A percentile compares a stretch with the other conserved stretches of the same genome.
These are phyloP conservation scores for Syrrhaptes paradoxus DNA, from an alignment of 2,113 vertebrate genomes.

Conservation along the genomic window DNA sequence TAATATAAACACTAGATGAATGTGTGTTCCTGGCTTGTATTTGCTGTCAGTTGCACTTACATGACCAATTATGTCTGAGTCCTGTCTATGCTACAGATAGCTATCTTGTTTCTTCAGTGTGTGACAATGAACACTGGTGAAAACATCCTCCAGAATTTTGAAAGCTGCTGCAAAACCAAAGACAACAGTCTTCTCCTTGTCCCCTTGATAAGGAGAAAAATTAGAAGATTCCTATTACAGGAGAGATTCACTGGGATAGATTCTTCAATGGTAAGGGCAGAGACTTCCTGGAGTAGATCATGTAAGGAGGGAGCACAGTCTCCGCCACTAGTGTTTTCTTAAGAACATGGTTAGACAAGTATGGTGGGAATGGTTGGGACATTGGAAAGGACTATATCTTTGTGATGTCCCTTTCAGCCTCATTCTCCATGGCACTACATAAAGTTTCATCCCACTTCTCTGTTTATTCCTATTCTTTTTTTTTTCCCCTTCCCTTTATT, in stretches of 20 bases:
- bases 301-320: neutral
- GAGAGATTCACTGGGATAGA: neutral
- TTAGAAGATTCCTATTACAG: neutral
- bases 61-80: neutral
- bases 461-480: neutral
- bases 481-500: neutral
- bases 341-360: neutral
- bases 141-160: neutral
- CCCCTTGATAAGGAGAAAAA: neutral
- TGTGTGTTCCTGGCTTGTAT: neutral
- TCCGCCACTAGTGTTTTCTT: neutral
- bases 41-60: neutral
- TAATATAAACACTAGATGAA: neutral
- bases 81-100: neutral
- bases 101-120: neutral
- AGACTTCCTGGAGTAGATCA: neutral
- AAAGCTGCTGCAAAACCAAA: neutral
- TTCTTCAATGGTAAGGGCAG: neutral
- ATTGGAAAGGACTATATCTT: neutral
- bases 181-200: neutral
- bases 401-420: neutral
- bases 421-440: rapidly evolving
- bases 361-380: neutral
- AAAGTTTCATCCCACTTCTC: neutral
- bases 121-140: neutral